phyloP scores from a whole-genome alignment of 2,888 invertebrate species.

The Operophtera brumata region DNA sequence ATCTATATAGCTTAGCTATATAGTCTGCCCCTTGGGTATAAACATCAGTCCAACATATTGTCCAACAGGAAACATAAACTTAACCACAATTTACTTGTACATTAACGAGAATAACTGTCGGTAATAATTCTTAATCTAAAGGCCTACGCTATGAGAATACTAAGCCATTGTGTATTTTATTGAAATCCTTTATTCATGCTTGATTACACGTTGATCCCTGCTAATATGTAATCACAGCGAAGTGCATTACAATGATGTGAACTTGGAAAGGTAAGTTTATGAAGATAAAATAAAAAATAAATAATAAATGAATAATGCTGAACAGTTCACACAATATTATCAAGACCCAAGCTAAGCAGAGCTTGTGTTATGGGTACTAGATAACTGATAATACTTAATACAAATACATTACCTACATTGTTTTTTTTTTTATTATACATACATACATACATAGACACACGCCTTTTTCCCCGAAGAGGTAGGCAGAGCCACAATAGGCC shows the following conservation, averaged over 20 bases:
- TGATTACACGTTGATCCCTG: constrained; percentile 19
- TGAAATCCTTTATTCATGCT: constrained; percentile 29
- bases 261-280: neutral
- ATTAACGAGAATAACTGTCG: constrained; percentile 53
- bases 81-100: constrained; percentile 57
- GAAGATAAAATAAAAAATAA: too few species aligned
- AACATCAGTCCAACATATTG: constrained; percentile 27
- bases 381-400: too few species aligned
- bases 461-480: too few species aligned
- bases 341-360: too few species aligned
- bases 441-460: too few species aligned
- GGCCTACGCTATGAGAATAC: constrained; percentile 28
- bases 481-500: too few species aligned
- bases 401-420: too few species aligned
- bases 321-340: too few species aligned
- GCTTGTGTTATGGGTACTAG: too few species aligned
- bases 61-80: constrained; percentile 53
- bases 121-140: constrained; percentile 34
- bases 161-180: constrained; percentile 26
- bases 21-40: neutral
- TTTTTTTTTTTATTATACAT: too few species aligned
- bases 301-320: too few species aligned
- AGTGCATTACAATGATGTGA: constrained; percentile 14
- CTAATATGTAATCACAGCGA: constrained; percentile 14
- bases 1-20: too few species aligned